phyloP scores from a whole-genome alignment of 2,888 invertebrate species.

The Lycaena phlaeas region DNA sequence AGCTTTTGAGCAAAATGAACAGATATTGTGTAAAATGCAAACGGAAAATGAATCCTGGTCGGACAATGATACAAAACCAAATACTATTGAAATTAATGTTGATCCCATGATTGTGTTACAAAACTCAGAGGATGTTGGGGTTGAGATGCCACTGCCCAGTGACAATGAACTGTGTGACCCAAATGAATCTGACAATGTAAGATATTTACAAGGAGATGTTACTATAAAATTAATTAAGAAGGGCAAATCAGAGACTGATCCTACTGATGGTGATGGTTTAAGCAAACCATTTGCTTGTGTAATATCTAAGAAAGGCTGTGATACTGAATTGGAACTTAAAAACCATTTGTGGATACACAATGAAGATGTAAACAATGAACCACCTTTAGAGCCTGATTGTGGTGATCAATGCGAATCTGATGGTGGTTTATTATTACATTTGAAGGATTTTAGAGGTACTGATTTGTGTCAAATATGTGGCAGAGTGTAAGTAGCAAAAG shows the following conservation, averaged over 20 bases:
- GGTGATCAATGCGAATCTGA: slow-evolving; percentile 75
- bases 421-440: slow-evolving; percentile 75
- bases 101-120: slow-evolving; percentile 80
- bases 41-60: slow-evolving; percentile 24
- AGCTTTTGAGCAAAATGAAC: slow-evolving; percentile 31
- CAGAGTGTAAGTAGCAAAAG: slow-evolving; percentile 78
- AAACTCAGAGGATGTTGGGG: slow-evolving; percentile 65
- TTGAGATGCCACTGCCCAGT: slow-evolving; percentile 25
- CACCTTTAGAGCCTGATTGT: slow-evolving; percentile 57
- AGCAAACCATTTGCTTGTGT: slow-evolving; percentile 69
- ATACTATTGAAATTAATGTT: slow-evolving; percentile 78
- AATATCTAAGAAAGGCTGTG: slow-evolving; percentile 69
- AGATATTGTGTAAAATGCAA: slow-evolving; percentile 18
- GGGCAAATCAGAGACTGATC: slow-evolving; percentile 15
- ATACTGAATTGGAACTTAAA: slow-evolving; percentile 72
- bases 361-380: slow-evolving; percentile 30
- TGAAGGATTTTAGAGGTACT: slow-evolving; percentile 75
- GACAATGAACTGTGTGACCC: slow-evolving; percentile 21
- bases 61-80: slow-evolving; percentile 39
- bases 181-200: slow-evolving; percentile 35
- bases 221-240: slow-evolving; percentile 48
- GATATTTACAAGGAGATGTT: slow-evolving; percentile 29
- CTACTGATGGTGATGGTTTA: slow-evolving; percentile 21
- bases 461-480: slow-evolving; percentile 79
- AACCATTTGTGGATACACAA: slow-evolving; percentile 75